Evolutionary conservation across 1,140 invertebrate genomes (phyloP).

Genomic region (Danaus plexippus): DNA sequence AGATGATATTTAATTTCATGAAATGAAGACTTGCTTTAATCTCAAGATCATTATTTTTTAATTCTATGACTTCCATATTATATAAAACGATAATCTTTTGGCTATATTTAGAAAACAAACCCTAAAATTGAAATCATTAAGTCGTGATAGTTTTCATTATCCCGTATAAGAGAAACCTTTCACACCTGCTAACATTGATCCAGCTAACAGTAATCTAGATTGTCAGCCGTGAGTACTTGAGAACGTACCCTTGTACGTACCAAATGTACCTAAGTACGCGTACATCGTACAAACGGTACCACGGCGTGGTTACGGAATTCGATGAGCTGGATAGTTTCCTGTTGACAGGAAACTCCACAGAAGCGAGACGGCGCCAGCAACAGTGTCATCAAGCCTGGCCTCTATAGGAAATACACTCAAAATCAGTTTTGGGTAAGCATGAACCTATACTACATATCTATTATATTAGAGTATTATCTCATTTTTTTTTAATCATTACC

Average conservation of each 20-base stretch:
- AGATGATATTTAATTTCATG: too few relatives aligned
- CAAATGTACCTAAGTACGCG: too few relatives aligned
- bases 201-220: background rate
- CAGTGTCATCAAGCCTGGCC: constrained; percentile 82
- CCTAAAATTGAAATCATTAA: too few relatives aligned
- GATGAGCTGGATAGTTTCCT: constrained; percentile 68
- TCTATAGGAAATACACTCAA: constrained; percentile 85
- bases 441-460: background rate
- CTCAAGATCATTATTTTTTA: too few relatives aligned
- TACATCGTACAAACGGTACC: background rate
- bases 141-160: too few relatives aligned
- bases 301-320: constrained; percentile 21
- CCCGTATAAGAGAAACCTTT: background rate
- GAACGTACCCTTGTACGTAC: background rate
- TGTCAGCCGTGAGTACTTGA: background rate
- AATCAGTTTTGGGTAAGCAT: constrained; percentile 85
- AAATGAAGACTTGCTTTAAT: too few relatives aligned
- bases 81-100: too few relatives aligned
- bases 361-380: constrained; percentile 86
- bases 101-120: too few relatives aligned
- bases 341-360: constrained; percentile 77
- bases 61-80: too few relatives aligned
- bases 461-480: too few relatives aligned
- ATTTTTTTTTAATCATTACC: too few relatives aligned
- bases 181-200: background rate